These are phyloP conservation scores for Pseudomugil gertrudae DNA, from an alignment of 2,797 vertebrate genomes.

Conservation along the genomic window DNA sequence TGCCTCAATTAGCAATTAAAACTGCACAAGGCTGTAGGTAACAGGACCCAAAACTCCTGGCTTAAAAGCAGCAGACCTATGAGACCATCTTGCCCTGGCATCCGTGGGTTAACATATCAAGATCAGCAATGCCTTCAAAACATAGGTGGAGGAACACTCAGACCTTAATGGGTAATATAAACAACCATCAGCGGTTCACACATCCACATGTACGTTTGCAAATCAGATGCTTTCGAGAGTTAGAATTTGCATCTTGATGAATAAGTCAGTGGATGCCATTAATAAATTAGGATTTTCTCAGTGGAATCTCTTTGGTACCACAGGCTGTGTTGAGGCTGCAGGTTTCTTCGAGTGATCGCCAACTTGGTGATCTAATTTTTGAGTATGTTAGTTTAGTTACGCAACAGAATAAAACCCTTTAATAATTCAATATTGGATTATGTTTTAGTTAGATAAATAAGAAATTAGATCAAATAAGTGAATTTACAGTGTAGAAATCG, in stretches of 20 bases:
- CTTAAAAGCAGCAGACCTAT: not conserved
- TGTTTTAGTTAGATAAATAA: constrained; percentile 2
- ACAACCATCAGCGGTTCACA: not conserved
- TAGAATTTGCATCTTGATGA: constrained; percentile 24
- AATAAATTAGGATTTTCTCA: constrained; percentile 35
- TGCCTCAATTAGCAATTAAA: too few species aligned
- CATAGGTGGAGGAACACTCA: not conserved
- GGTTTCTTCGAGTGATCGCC: not conserved
- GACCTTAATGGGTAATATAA: not conserved
- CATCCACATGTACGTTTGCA: not conserved
- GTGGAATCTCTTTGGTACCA: not conserved
- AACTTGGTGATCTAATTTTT: not conserved
- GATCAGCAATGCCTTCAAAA: not conserved
- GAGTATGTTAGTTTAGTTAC: not conserved
- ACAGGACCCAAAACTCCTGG: too few species aligned
- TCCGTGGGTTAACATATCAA: not conserved
- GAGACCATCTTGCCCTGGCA: not conserved
- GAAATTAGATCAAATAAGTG: not conserved
- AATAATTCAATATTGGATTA: not conserved
- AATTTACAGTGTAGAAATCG: not conserved
- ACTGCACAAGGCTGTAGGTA: too few species aligned
- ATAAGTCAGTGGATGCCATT: constrained; percentile 39
- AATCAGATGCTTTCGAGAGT: not conserved
- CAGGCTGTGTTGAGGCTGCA: constrained; percentile 24
- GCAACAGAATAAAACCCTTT: not conserved